Evolutionary conservation across 2,113 vertebrate genomes (phyloP), one percentile per base, ranked within the genome.

Genomic region (Okapia johnstoni): DNA sequence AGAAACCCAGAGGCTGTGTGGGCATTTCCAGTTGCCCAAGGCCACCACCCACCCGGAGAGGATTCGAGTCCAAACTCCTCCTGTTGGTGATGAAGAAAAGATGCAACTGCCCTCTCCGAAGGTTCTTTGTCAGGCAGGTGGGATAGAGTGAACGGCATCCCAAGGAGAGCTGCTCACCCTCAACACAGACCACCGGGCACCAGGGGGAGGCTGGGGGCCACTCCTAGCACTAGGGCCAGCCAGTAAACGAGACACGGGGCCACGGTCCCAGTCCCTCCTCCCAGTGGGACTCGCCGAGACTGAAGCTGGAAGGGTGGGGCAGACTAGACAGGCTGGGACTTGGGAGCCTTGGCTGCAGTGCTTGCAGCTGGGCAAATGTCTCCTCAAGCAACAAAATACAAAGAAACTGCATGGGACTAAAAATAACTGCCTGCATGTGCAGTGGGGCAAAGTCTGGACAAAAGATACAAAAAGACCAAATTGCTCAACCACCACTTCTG

Each of bases 241-340:
- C 16, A n/a, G n/a, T 2, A 2, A 52, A n/a, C 1, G 9, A 79
- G 40, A 28, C 57, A 14, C 14, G 13, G 6, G 30, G 66, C 33
- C 54, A 43, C 40, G 15, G 8, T 85, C 48, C 61, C 57, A 16
- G 30, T 11, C 66, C 26, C 19, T n/a, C 40, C 25, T 33, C 81
- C 80, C 50, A 7, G 40, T 3, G 2, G 36, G 10, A n/a, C 52
- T 26, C 13, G 21, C 6, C 9, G 6, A 84, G 54, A 30, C 10
- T n/a, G 33, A 70, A 85, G 28, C 40, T 70, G n/a, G 40, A 93
- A 15, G 19, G 7, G 5, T 0, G 0, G 1, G 11, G 70, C 4
- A 36, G n/a, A 23, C 66, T 12, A 70, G n/a, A 70, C 66, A 23
- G 66, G n/a, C 66, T 23, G n/a, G 66, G 66, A 36, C n/a, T 40